phyloP scores from a whole-genome alignment of 2,113 vertebrate species.

The Periophthalmodon schlosseri region DNA sequence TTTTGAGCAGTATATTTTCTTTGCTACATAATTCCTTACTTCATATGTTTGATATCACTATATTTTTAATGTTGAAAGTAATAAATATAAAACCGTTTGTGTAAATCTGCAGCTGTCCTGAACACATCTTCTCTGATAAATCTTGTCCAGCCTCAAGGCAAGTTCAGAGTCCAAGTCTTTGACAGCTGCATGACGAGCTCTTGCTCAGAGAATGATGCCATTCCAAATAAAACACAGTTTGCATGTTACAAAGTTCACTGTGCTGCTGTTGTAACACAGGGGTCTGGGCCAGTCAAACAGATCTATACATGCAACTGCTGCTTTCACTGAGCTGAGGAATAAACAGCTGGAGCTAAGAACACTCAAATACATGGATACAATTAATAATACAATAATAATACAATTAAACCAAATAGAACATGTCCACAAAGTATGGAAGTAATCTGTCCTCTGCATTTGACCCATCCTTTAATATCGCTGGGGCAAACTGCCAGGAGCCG shows the following conservation, averaged over 20 bases:
- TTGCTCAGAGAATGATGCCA: slow-evolving; percentile 16
- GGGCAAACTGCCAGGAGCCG: too few relatives aligned
- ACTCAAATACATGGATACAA: background rate
- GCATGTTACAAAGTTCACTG: slow-evolving; percentile 23
- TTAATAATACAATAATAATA: background rate
- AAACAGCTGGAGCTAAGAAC: background rate
- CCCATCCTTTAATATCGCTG: too few relatives aligned
- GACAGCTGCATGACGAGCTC: slow-evolving; percentile 19
- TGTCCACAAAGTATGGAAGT: too few relatives aligned
- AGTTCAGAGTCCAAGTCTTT: slow-evolving; percentile 24
- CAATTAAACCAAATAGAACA: too few relatives aligned
- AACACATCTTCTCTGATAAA: slow-evolving; percentile 21
- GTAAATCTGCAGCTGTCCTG: background rate
- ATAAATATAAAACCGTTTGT: too few relatives aligned
- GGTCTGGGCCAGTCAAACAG: background rate
- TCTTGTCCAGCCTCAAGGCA: slow-evolving; percentile 9
- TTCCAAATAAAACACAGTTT: slow-evolving; percentile 24
- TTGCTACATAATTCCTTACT: too few relatives aligned
- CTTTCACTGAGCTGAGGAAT: too few relatives aligned
- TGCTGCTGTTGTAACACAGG: slow-evolving; percentile 2
- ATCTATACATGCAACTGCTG: background rate
- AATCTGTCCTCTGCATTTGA: too few relatives aligned
- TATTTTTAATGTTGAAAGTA: too few relatives aligned
- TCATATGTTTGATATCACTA: too few relatives aligned
- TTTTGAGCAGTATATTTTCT: too few relatives aligned